Evolutionary conservation across 1,140 invertebrate genomes (phyloP), one percentile per base, ranked within the genome.

Genomic region (Drosophila malerkotliana): DNA sequence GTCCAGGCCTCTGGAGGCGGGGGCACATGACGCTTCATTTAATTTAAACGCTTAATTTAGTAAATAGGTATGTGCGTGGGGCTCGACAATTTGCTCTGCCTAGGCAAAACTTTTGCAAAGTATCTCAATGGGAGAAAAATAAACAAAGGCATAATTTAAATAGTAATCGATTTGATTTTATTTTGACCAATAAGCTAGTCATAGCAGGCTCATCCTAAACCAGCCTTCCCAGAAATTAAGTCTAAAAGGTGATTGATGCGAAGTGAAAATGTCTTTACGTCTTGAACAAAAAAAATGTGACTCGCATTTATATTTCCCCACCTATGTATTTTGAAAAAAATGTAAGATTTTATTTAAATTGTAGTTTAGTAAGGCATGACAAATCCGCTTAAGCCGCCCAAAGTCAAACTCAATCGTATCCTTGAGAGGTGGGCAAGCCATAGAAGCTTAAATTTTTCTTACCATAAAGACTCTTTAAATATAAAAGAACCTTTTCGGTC

Each of bases 31-130:
- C 67, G 77, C 77, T 84, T 79, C 69, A 77, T 69, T 68, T 64
- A 49, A 73, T 61, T 58, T 68, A 74, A 79, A 79, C 62, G 77
- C 77, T 84, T 79, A 84, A 84, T 84, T 79, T 84, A 84, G 67
- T 61, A 73, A 72, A 77, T 84, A 28, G 26, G 26, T 28, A 28
- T 28, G 26, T 28, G 26, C 26, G 26, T 28, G 26, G 26, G 26
- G 26, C 5, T 28, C 26, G 1, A 28, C 26, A 28, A 28, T 28
- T 28, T 6, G 1, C 26, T 28, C 26, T 28, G 26, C 26, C 26
- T 7, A 7, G 26, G 5, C 5, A 5, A 28, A 4, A 28, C 26
- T 28, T 6, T 7, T 28, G 6, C 6, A 28, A 6, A 28, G 1
- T 28, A 7, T 5, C 26, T 28, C 3, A 21, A 21, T 21, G 21